Conservation (phyloP, 2,113 vertebrate species). For the Cyphomyrus plagiostoma region DNA sequence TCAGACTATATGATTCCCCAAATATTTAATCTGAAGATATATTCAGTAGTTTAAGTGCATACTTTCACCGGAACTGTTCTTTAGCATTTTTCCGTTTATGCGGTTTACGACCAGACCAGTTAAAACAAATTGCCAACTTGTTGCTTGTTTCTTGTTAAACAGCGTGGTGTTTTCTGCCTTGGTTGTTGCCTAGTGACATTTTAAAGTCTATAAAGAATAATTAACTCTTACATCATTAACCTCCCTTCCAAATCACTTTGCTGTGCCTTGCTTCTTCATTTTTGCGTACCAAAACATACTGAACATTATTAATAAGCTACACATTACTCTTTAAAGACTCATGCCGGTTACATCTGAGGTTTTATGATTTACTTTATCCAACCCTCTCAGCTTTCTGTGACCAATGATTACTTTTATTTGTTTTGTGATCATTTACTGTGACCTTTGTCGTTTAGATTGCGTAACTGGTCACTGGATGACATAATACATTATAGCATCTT, state of each 20-base stretch:
- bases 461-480: neutral
- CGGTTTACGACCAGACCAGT: neutral
- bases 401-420: neutral
- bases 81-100: neutral
- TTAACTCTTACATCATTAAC: neutral
- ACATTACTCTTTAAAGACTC: neutral
- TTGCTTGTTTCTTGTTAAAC: neutral
- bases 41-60: neutral
- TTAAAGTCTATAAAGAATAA: conserved; percentile 9
- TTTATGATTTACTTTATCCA: neutral
- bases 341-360: neutral
- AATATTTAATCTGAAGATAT: neutral
- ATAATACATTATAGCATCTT: neutral
- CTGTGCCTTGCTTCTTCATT: neutral
- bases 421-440: neutral
- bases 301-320: neutral
- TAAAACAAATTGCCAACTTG: neutral
- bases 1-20: neutral
- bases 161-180: neutral
- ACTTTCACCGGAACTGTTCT: neutral
- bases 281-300: neutral
- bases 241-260: neutral
- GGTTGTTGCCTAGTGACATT: neutral
- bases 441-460: neutral
- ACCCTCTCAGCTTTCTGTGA: neutral